Base-by-base conservation (phyloP, 2,797 vertebrate genomes). In the Mormyrops boulengeri region DNA sequence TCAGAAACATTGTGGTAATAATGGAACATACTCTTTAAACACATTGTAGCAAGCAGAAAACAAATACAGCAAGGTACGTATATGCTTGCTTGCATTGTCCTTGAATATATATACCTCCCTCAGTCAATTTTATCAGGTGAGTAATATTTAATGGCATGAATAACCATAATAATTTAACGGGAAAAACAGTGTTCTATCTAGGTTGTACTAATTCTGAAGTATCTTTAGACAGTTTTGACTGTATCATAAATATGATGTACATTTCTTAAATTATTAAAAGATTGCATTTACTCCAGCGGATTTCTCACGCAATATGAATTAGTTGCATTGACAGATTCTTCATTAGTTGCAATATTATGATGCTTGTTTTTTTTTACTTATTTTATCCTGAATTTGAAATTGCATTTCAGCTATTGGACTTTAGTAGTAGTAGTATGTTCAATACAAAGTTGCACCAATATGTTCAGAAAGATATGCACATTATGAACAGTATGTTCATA, bases 1-100 rank as follows among this genome's bases (percentile, higher is more conserved):
- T 92, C 88, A 91, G 90, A 90, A 88, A 89, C 90, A 49, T 86
- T 90, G 88, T 77, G 53, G 89, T 91, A 90, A 91, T 91, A 91
- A 89, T 91, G 90, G 90, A 90, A 89, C 89, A 88, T 87, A 91
- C 88, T 92, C 89, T 85, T 38, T 88, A 89, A 90, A 87, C 89
- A 85, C 89, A 91, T 87, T 91, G 89, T 88, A 85, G 84, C 50
- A 52, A 69, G 73, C 88, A 91, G 69, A 88, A 88, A 91, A 92
- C 91, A 91, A 90, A 91, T 17, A 73, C 87, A 52, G 26, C 44
- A 41, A 9, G 30, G n/a, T 34, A 84, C 22, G 47, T 26, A 50
- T 26, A 49, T 80, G 22, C 88, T 50, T 87, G 1, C 38, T 66
- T 60, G 53, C 17, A 90, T 90, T 90, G 88, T 90, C 80, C 52